Conservation (phyloP, 2,888 invertebrate genomes). For the Trachelus tabidus region DNA sequence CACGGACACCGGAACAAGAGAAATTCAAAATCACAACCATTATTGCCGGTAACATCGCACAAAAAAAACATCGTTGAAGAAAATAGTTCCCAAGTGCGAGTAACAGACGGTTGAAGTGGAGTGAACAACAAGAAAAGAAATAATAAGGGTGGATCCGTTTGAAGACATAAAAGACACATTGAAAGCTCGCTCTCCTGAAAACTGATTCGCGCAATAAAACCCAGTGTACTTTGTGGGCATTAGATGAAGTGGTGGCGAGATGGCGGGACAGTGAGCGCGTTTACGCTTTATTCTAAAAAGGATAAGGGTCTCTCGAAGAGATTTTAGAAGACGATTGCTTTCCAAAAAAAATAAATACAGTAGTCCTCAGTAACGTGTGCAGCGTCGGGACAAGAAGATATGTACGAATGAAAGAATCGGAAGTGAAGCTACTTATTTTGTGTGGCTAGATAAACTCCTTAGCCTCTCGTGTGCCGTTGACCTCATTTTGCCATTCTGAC, state of each 20-base stretch:
- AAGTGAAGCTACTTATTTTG: neutral
- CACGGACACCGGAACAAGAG: neutral
- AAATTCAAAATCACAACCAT: too few species aligned
- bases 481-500: neutral
- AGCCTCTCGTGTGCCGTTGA: neutral
- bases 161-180: neutral
- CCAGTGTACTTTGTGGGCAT: neutral
- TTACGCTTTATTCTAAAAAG: too few species aligned
- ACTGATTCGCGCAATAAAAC: neutral
- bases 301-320: neutral
- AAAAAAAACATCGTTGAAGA: neutral
- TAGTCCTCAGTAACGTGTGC: neutral
- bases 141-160: neutral
- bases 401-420: neutral
- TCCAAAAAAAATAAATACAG: conserved; percentile 14
- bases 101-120: neutral
- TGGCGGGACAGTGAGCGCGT: neutral
- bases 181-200: neutral
- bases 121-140: neutral
- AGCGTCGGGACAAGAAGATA: neutral
- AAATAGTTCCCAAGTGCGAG: neutral
- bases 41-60: neutral
- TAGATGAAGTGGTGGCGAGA: too few species aligned
- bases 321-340: conserved; percentile 22
- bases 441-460: neutral